Evolutionary conservation across 1,140 invertebrate species (phyloP).

Genomic region (Drosophila obscura): DNA sequence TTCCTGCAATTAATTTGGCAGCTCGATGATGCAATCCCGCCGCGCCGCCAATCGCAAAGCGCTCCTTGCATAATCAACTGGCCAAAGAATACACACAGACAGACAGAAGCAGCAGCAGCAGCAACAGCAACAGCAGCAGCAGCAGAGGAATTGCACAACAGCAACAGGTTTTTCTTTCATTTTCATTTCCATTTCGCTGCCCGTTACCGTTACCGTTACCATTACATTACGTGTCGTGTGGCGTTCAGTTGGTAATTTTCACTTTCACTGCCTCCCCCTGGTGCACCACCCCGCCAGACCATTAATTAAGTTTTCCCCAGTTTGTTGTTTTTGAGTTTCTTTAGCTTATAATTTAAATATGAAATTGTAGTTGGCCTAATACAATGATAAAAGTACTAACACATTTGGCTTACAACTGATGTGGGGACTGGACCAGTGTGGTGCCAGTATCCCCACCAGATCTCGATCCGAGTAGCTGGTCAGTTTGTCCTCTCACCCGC

Average conservation of each 20-base stretch:
- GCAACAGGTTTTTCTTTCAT: slow-evolving; percentile 68
- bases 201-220: neutral
- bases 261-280: slow-evolving; percentile 34
- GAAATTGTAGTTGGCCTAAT: slow-evolving; percentile 63
- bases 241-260: slow-evolving; percentile 62
- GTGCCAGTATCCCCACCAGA: slow-evolving; percentile 43
- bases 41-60: slow-evolving; percentile 30
- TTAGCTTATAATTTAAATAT: slow-evolving; percentile 80
- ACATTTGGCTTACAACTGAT: slow-evolving; percentile 80
- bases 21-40: slow-evolving; percentile 57
- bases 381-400: slow-evolving; percentile 80
- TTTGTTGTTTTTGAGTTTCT: slow-evolving; percentile 57
- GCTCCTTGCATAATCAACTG: slow-evolving; percentile 73
- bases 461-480: slow-evolving; percentile 66
- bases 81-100: slow-evolving; percentile 73
- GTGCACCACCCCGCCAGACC: neutral
- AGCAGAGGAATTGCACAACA: slow-evolving; percentile 3
- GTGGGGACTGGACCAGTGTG: slow-evolving; percentile 27
- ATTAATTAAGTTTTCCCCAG: slow-evolving; percentile 30
- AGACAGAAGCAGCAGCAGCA: slow-evolving; percentile 10
- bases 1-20: slow-evolving; percentile 74
- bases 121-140: slow-evolving; percentile 21
- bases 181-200: slow-evolving; percentile 52
- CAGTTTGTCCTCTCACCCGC: slow-evolving; percentile 75
- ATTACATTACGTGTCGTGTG: slow-evolving; percentile 16